phyloP scores from a whole-genome alignment of 2,113 vertebrate genomes.

The Falcunculus frontatus region DNA sequence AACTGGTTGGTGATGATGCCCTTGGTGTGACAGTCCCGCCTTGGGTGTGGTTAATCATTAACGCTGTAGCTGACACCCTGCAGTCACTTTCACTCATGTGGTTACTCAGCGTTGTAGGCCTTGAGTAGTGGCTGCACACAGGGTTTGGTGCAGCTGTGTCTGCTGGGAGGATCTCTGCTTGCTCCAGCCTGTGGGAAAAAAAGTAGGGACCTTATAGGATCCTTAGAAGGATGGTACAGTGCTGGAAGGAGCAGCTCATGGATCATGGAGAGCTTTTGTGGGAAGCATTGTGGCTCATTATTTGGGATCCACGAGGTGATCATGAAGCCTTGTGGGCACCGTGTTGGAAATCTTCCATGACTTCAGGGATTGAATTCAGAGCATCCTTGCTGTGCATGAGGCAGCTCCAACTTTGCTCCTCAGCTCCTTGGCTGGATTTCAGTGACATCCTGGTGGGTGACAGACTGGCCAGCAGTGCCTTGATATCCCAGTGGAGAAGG shows the following conservation, averaged over 20 bases:
- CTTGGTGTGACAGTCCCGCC: fast-evolving
- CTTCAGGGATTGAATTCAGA: not conserved
- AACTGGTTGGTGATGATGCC: not conserved
- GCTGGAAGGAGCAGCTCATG: not conserved
- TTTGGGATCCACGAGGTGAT: not conserved
- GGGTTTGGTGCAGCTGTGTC: not conserved
- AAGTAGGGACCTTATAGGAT: not conserved
- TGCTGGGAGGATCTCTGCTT: not conserved
- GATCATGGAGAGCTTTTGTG: not conserved
- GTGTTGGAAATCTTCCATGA: not conserved
- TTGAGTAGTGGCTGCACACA: fast-evolving
- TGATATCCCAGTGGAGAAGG: not conserved
- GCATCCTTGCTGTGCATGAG: fast-evolving
- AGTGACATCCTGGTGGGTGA: not conserved
- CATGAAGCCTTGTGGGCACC: not conserved
- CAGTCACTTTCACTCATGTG: not conserved
- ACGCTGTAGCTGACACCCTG: fast-evolving
- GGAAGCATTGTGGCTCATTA: not conserved
- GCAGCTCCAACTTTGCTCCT: not conserved
- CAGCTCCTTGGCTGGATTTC: not conserved
- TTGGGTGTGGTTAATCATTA: not conserved
- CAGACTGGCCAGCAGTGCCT: not conserved
- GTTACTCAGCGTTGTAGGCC: not conserved
- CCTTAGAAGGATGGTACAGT: not conserved
- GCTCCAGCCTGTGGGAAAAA: not conserved